Conservation (phyloP, 1,140 invertebrate species). For the Drosophila ironensis region DNA sequence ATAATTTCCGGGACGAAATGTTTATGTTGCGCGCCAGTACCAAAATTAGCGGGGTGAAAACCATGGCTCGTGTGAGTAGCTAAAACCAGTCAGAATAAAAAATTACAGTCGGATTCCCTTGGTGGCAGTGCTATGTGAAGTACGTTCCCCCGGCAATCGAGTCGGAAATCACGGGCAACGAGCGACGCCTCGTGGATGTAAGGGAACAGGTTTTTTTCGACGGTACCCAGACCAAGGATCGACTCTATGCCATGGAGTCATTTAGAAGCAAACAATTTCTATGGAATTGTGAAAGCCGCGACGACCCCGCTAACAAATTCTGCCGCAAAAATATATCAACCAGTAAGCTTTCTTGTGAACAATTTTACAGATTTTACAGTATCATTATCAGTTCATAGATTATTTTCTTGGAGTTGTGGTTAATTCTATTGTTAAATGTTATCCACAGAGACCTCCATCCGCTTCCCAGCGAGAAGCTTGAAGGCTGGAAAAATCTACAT, state of each 20-base stretch:
- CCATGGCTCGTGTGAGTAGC: conserved; percentile 35
- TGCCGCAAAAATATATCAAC: conserved; percentile 1
- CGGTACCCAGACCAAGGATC: background rate
- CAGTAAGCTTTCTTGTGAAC: conserved; percentile 6
- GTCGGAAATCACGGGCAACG: conserved; percentile 4
- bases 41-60: background rate
- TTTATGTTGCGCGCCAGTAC: conserved; percentile 1
- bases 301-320: conserved; percentile 4
- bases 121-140: conserved; percentile 24
- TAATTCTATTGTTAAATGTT: background rate
- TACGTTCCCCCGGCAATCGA: background rate
- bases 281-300: background rate
- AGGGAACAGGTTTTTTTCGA: background rate
- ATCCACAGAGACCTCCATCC: background rate
- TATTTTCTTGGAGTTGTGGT: no score
- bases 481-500: background rate
- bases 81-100: background rate
- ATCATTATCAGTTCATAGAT: no score
- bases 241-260: background rate
- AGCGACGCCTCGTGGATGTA: conserved; percentile 8
- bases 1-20: background rate
- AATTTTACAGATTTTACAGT: no score
- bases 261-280: background rate
- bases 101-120: background rate
- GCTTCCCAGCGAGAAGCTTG: conserved; percentile 3